Evolutionary conservation across 1,140 invertebrate genomes (phyloP).

Genomic region (Calephelis virginiensis): DNA sequence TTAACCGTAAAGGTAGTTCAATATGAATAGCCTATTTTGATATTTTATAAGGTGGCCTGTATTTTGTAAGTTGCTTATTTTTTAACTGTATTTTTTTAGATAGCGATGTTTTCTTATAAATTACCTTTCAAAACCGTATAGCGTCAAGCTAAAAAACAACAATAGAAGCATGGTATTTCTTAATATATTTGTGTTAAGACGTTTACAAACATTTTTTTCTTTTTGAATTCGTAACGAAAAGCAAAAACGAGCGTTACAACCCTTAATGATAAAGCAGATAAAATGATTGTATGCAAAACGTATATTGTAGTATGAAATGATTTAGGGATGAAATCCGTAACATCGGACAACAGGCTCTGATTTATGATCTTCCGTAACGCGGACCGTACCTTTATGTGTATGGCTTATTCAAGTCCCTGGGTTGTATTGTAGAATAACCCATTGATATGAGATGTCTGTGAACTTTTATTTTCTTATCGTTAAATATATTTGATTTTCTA

Average conservation of each 20-base stretch:
- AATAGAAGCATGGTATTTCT: not conserved
- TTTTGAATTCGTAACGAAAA: not conserved
- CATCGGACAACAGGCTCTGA: conserved; percentile 19
- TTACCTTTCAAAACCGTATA: no score
- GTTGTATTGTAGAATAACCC: not conserved
- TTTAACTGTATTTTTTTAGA: no score
- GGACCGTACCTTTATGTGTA: conserved; percentile 5
- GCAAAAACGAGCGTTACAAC: not conserved
- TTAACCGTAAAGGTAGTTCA: no score
- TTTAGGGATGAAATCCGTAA: conserved; percentile 21
- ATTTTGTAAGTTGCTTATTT: no score
- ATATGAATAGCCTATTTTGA: no score
- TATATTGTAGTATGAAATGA: conserved; percentile 25
- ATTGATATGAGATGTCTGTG: conserved; percentile 5
- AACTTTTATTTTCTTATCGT: not conserved
- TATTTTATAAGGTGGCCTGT: no score
- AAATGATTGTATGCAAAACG: conserved; percentile 22
- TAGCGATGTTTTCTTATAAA: no score
- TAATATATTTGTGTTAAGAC: not conserved
- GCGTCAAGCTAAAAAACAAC: no score
- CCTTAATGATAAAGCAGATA: not conserved
- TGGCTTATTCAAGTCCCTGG: conserved; percentile 6
- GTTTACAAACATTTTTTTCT: no score
- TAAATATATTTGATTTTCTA: no score
- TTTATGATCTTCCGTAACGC: conserved; percentile 3